Evolutionary conservation across 2,888 invertebrate genomes (phyloP).

Genomic region (Hymenopus coronatus): DNA sequence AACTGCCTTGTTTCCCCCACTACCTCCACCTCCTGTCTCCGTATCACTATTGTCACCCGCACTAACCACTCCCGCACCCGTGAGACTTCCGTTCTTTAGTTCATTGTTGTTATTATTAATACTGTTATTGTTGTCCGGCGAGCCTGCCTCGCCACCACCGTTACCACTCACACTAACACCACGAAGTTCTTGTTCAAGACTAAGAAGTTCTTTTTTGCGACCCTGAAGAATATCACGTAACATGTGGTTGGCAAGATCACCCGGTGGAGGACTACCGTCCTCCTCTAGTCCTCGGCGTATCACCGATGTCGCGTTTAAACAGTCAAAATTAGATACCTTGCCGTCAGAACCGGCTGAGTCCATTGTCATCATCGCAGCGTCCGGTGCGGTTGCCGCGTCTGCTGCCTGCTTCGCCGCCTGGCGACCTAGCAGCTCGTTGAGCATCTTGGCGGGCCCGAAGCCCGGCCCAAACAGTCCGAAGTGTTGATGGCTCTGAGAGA

Average conservation of each 20-base stretch:
- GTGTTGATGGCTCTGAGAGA: slow-evolving; percentile 63
- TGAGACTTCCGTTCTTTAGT: slow-evolving; percentile 42
- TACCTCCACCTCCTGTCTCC: slow-evolving; percentile 34
- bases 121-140: slow-evolving; percentile 54
- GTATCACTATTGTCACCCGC: slow-evolving; percentile 34
- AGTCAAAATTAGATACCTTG: slow-evolving; percentile 41
- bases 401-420: slow-evolving; percentile 65
- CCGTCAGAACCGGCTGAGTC: slow-evolving; percentile 43
- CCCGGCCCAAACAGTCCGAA: slow-evolving; percentile 82
- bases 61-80: slow-evolving; percentile 24
- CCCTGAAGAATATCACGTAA: slow-evolving; percentile 87
- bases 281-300: slow-evolving; percentile 47
- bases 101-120: slow-evolving; percentile 51
- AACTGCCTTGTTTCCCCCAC: slow-evolving; percentile 25
- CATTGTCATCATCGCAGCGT: slow-evolving; percentile 49
- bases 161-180: slow-evolving; percentile 39
- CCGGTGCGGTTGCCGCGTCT: slow-evolving; percentile 56
- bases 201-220: slow-evolving; percentile 77
- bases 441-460: slow-evolving; percentile 75
- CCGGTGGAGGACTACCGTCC: slow-evolving; percentile 40
- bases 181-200: slow-evolving; percentile 66
- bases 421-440: slow-evolving; percentile 83
- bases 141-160: slow-evolving; percentile 51
- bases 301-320: slow-evolving; percentile 39
- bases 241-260: slow-evolving; percentile 70